A percentile compares a stretch with the other conserved stretches of the same genome.
Evolutionary conservation across 2,113 vertebrate genomes (phyloP).

Genomic region (Dipodomys merriami): DNA sequence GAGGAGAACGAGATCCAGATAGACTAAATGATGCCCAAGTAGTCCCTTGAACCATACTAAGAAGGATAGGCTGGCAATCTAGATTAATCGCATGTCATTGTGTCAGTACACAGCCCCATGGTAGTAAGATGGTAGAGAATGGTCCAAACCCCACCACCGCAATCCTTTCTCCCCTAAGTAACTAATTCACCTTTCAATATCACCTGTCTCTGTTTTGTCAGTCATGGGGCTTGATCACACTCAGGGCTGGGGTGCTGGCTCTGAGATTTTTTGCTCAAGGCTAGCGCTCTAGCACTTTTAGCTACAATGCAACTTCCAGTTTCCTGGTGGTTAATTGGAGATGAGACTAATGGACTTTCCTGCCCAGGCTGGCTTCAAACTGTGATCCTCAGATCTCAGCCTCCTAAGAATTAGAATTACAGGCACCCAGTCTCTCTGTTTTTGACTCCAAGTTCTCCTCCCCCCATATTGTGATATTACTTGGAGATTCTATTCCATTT

Average conservation of each 20-base stretch:
- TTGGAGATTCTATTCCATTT: neutral
- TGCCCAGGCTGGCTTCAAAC: too few species aligned
- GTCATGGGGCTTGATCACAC: too few species aligned
- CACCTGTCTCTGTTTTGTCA: too few species aligned
- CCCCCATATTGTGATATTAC: neutral
- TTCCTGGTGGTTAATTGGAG: too few species aligned
- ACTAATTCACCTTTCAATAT: neutral
- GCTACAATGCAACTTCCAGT: too few species aligned
- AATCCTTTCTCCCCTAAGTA: too few species aligned
- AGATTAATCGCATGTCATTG: neutral
- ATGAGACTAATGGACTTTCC: too few species aligned
- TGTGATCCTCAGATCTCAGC: too few species aligned
- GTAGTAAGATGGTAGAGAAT: neutral
- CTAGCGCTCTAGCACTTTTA: too few species aligned
- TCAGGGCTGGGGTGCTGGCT: too few species aligned
- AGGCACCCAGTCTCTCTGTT: neutral
- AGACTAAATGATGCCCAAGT: fast-evolving
- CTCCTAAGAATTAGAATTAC: too few species aligned
- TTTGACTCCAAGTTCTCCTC: neutral
- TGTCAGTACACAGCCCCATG: neutral
- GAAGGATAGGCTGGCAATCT: neutral
- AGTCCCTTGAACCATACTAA: neutral
- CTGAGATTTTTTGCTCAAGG: too few species aligned
- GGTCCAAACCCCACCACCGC: neutral
- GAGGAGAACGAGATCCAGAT: neutral